Base-by-base conservation (phyloP, 2,113 vertebrate genomes). In the Protobothrops mucrosquamatus region DNA sequence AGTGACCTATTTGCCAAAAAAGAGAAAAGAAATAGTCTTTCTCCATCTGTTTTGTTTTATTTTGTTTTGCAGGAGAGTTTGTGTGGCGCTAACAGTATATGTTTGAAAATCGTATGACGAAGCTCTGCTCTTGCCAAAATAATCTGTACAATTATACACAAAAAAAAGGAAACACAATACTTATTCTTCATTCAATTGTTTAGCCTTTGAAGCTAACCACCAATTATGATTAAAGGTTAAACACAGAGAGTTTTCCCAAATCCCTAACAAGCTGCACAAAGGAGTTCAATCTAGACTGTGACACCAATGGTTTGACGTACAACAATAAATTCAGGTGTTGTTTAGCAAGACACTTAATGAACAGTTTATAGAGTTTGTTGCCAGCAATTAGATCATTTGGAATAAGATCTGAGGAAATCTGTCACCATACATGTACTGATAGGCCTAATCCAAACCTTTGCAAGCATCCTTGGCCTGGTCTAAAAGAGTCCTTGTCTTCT, bases 111-210 rank as follows among this genome's bases (percentile, higher is more conserved):
- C 10, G 14, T 29, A 46, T 89, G 89, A 64, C 2, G 57, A 51
- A 89, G 43, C 43, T 46, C 55, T 14, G 43, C 11, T 43, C 34
- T 26, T 59, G 34, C 20, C n/a, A 57, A 89, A 39, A 34, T 57
- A 89, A 57, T 89, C 23, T 24, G 14, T 61, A 11, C 24, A 61
- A 48, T 39, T 57, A 89, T 48, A 6, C 8, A 39, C 43, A 9
- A 43, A 59, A 46, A 26, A 29, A n/a, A 24, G 29, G 23, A 56
- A 56, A 46, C n/a, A 89, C 88, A 89, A 89, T 89, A 14, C 56
- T 61, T 89, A 89, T 89, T 61, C 88, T 89, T 43, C 88, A 61
- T 61, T 85, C 52, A 86, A 20, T 91, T 89, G 56, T 89, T 61
- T 61, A 43, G 7, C 43, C 23, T 15, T 15, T 61, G 56, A 89